Base-by-base conservation (phyloP, 1,140 invertebrate species). In the Caenorhabditis briggsae region DNA sequence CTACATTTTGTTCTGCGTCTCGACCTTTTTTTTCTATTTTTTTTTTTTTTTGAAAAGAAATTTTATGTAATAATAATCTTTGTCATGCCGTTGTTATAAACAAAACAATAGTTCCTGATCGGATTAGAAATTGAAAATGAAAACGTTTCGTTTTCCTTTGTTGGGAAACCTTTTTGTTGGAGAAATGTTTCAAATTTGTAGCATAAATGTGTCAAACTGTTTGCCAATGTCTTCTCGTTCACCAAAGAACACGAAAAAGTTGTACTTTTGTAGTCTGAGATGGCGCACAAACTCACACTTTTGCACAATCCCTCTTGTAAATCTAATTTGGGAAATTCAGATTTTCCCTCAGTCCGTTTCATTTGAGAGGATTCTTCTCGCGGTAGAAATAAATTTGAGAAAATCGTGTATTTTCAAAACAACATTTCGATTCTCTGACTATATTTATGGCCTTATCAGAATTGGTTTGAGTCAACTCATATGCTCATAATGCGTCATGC, bases 61-160 rank as follows among this genome's bases (percentile, higher is more conserved):
- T 50, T 78, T 78, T 78, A 78, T 78, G 70, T 46, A 78, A 16
- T 78, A 78, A 46, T 78, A 53, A 78, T 33, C 70, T 78, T 78
- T 46, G 70, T 78, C 70, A 78, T 78, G 46, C n/a, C 46, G 20
- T 70, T 70, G 20, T n/a, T 78, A 25, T 70, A 70, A 46, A 64
- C 23, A 41, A 53, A 50, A 50, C 33, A 6, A 41, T 46, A 70
- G 16, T 41, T 33, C 33, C 33, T 65, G 25, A 33, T 25, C 23
- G 41, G 16, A 25, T 46, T 16, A n/a, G 43, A 41, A 64, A 64
- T 33, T 25, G 33, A 64, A 14, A 33, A 11, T 2, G 11, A 58
- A 58, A 58, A n/a, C 20, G n/a, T 2, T 58, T 58, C 56, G 5
- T 53, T 53, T 53, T 53, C 1, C 9, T 53, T 16, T 53, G 50